Percentiles rank a stretch among this genome's conserved stretches.
phyloP scores from a whole-genome alignment of 2,797 vertebrate species.

The Astyanax mexicanus region DNA sequence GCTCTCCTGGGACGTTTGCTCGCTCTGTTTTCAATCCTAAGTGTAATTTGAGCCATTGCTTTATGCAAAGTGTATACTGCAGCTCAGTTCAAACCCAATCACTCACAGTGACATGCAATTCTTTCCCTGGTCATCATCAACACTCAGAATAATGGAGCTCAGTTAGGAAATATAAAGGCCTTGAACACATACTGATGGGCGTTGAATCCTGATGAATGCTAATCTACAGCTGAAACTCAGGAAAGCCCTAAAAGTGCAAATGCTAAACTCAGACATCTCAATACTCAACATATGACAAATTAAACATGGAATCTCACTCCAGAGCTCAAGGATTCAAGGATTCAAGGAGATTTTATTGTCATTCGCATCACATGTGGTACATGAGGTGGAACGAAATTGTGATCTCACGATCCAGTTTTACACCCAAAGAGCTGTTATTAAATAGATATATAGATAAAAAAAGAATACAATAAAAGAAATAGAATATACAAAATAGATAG shows the following conservation, averaged over 20 bases:
- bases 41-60: slow-evolving; percentile 82
- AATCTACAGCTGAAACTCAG: slow-evolving; percentile 19
- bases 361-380: too few relatives aligned
- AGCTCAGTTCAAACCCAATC: slow-evolving; percentile 83
- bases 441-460: too few relatives aligned
- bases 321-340: too few relatives aligned
- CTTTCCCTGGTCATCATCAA: slow-evolving; percentile 77
- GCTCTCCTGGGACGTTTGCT: slow-evolving; percentile 79
- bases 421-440: too few relatives aligned
- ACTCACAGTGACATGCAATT: slow-evolving; percentile 82
- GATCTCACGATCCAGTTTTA: too few relatives aligned
- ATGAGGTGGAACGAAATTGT: too few relatives aligned
- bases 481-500: too few relatives aligned
- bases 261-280: neutral
- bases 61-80: slow-evolving; percentile 83
- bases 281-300: neutral
- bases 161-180: slow-evolving; percentile 77
- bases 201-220: slow-evolving; percentile 72
- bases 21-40: slow-evolving; percentile 81
- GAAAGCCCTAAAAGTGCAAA: slow-evolving; percentile 6
- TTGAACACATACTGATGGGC: slow-evolving; percentile 65
- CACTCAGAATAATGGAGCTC: slow-evolving; percentile 81
- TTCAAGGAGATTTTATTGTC: too few relatives aligned
- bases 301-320: neutral
- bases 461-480: too few relatives aligned